Conservation (phyloP, 2,797 vertebrate species). For the Myoxocephalus aenaeus region DNA sequence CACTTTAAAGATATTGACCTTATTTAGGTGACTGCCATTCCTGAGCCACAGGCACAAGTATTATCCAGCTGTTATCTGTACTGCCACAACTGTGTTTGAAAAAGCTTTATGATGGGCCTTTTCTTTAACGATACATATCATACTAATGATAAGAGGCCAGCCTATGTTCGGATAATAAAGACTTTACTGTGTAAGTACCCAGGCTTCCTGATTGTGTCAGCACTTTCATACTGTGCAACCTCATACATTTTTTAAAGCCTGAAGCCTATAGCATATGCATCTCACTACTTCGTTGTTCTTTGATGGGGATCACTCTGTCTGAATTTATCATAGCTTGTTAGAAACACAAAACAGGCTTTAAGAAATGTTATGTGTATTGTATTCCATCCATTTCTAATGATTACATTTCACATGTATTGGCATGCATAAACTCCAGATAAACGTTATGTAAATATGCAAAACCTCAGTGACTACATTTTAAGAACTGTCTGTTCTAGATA, state of each 20-base stretch:
- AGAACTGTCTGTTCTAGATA: neutral
- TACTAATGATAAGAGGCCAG: slow-evolving; percentile 40
- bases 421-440: neutral
- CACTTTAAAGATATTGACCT: slow-evolving; percentile 25
- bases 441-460: neutral
- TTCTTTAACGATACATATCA: slow-evolving; percentile 60
- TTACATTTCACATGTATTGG: neutral
- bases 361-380: neutral
- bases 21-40: slow-evolving; percentile 63
- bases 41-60: slow-evolving; percentile 70
- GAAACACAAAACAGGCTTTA: slow-evolving; percentile 4
- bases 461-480: neutral
- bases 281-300: neutral
- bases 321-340: neutral
- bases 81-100: slow-evolving; percentile 66
- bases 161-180: slow-evolving; percentile 68
- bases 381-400: neutral
- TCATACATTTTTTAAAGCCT: neutral
- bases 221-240: neutral
- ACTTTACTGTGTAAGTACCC: slow-evolving; percentile 24
- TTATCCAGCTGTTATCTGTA: slow-evolving; percentile 60
- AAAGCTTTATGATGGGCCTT: slow-evolving; percentile 66
- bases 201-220: slow-evolving; percentile 11
- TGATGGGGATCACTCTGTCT: neutral
- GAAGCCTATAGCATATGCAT: neutral